These are phyloP conservation scores for Lemur catta DNA, from an alignment of 2,797 vertebrate genomes.

Conservation along the genomic window DNA sequence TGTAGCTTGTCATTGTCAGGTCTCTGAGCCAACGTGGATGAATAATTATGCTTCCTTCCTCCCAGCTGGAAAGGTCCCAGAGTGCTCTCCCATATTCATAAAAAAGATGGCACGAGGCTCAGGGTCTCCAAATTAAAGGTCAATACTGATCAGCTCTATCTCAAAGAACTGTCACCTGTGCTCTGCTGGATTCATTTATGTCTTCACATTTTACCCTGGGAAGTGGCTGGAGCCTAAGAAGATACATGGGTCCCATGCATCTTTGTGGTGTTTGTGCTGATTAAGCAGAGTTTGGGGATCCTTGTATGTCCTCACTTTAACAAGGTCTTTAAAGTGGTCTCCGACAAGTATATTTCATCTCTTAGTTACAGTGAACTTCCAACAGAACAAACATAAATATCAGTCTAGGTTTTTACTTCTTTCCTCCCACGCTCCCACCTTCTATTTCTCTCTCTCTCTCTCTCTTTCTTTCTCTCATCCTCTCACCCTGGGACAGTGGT, in stretches of 20 bases:
- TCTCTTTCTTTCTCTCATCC: neutral
- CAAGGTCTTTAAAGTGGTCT: neutral
- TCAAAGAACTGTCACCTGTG: neutral
- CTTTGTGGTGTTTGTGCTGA: neutral
- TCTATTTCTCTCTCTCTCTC: neutral
- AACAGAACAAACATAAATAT: neutral
- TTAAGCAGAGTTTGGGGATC: neutral
- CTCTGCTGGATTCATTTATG: neutral
- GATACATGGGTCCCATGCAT: neutral
- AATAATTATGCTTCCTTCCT: conserved; percentile 25
- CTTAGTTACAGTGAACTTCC: neutral
- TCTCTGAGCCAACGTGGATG: neutral
- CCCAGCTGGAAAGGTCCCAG: conserved; percentile 23
- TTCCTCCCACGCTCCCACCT: neutral
- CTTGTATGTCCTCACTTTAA: neutral
- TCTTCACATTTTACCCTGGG: neutral
- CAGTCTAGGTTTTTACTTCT: neutral
- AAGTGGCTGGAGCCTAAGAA: neutral
- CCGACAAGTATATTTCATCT: neutral
- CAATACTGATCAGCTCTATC: neutral
- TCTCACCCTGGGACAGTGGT: neutral
- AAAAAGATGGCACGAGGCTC: neutral
- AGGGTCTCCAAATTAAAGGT: conserved; percentile 50
- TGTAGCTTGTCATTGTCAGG: conserved; percentile 8
- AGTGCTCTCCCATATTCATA: conserved; percentile 14